Evolutionary conservation across 1,140 invertebrate species (phyloP).

Genomic region (Dinoponera quadriceps): DNA sequence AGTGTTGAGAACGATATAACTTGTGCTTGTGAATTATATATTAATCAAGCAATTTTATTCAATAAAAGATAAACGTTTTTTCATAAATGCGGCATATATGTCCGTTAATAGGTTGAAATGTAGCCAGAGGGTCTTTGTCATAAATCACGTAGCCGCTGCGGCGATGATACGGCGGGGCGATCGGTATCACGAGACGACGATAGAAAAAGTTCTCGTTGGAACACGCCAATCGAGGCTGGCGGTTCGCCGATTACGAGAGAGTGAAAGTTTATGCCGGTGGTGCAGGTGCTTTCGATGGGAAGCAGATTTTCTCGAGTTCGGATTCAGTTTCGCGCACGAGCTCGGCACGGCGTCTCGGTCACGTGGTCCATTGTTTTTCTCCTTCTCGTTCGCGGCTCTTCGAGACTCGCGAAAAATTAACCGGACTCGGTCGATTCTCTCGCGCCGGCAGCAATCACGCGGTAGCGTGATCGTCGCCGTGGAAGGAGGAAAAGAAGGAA

Average conservation of each 20-base stretch:
- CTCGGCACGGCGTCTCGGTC: slow-evolving; percentile 32
- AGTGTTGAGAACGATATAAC: no score
- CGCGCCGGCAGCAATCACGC: background rate
- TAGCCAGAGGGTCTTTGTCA: no score
- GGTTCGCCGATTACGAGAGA: slow-evolving; percentile 63
- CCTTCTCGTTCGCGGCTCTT: background rate
- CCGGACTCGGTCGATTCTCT: background rate
- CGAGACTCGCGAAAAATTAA: background rate
- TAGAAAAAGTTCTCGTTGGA: slow-evolving; percentile 36
- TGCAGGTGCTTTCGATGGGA: slow-evolving; percentile 65
- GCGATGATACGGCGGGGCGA: no score
- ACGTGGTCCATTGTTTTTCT: background rate
- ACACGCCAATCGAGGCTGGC: slow-evolving; percentile 14
- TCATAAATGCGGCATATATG: no score
- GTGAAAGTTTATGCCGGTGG: slow-evolving; percentile 65
- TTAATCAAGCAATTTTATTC: no score
- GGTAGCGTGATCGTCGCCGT: slow-evolving; percentile 12
- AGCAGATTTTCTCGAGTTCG: slow-evolving; percentile 59
- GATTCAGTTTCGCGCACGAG: slow-evolving; percentile 49
- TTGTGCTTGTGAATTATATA: no score
- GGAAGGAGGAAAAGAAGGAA: background rate
- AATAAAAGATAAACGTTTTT: no score
- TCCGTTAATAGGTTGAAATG: no score
- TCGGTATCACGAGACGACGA: no score
- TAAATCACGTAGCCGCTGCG: no score